Conservation (phyloP, 2,797 vertebrate species). For the Gymnoscopelus braueri region DNA sequence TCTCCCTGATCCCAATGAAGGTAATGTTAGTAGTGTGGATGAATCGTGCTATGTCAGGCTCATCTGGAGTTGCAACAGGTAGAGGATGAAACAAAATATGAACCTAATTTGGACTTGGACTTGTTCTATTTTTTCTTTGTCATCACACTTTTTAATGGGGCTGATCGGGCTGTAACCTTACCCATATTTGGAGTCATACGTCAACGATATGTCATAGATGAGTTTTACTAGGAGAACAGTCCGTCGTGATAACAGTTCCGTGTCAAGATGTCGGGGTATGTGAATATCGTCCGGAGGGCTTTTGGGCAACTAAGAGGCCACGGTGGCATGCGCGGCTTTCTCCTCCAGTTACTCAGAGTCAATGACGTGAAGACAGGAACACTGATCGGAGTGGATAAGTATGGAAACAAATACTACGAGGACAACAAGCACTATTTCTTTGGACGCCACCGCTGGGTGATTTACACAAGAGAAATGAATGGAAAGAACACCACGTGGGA, state of each 20-base stretch:
- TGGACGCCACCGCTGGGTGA: conserved; percentile 95
- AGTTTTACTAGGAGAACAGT: conserved; percentile 22
- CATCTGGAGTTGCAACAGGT: no score
- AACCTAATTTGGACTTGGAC: no score
- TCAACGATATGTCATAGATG: no score
- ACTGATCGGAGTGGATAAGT: conserved; percentile 91
- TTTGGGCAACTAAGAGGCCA: conserved; percentile 84
- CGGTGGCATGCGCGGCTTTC: conserved; percentile 82
- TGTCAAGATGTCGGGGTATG: conserved; percentile 84
- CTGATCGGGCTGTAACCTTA: no score
- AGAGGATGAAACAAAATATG: no score
- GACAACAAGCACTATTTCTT: conserved; percentile 92
- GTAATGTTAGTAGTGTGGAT: no score
- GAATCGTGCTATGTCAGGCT: no score
- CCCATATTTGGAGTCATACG: no score
- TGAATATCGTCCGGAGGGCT: conserved; percentile 79
- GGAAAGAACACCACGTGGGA: conserved; percentile 92
- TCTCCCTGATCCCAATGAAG: no score
- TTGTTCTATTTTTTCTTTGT: no score
- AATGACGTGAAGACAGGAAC: conserved; percentile 89
- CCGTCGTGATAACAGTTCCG: conserved; percentile 44
- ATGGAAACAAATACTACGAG: conserved; percentile 96
- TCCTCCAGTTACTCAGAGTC: conserved; percentile 81
- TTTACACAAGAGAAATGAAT: conserved; percentile 95
- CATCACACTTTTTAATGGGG: no score